Conservation (phyloP, 1,140 invertebrate genomes). For the Bombus sylvicola region DNA sequence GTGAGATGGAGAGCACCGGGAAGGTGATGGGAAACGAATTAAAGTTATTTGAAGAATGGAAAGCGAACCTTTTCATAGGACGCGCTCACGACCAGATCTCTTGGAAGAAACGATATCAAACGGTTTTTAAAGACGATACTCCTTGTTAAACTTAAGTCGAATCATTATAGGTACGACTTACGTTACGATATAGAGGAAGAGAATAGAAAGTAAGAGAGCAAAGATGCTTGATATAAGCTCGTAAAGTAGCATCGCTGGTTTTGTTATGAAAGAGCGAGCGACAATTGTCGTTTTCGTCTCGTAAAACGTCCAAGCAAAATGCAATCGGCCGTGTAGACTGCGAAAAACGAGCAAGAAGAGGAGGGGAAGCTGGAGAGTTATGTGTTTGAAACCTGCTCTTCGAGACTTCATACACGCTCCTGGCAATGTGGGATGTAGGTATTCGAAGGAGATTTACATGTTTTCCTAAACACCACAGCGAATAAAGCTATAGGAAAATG, state of each 20-base stretch:
- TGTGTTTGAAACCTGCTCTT: constrained; percentile 51
- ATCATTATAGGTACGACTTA: constrained; percentile 16
- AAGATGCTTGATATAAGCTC: not conserved
- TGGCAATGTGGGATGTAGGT: constrained; percentile 3
- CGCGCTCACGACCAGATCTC: not conserved
- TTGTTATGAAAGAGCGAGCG: constrained; percentile 7
- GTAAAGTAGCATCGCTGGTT: not conserved
- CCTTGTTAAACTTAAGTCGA: constrained; percentile 36
- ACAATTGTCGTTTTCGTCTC: constrained; percentile 43
- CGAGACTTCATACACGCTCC: constrained; percentile 9
- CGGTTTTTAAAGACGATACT: constrained; percentile 18
- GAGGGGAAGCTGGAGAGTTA: constrained; percentile 20
- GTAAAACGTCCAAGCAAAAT: constrained; percentile 14
- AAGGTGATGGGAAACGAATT: constrained; percentile 7
- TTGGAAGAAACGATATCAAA: not conserved
- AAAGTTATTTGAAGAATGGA: constrained; percentile 4
- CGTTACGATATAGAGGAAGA: not conserved
- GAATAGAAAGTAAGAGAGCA: not conserved
- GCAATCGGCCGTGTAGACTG: constrained; percentile 30
- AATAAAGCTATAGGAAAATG: not conserved
- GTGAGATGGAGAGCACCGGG: not conserved
- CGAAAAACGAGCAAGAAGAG: not conserved
- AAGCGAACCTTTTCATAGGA: not conserved
- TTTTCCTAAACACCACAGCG: constrained; percentile 31
- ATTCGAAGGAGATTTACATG: constrained; percentile 40